Percentiles rank a stretch among this genome's conserved stretches.
Evolutionary conservation across 2,888 invertebrate species (phyloP).

Genomic region (Eilema sororculum): DNA sequence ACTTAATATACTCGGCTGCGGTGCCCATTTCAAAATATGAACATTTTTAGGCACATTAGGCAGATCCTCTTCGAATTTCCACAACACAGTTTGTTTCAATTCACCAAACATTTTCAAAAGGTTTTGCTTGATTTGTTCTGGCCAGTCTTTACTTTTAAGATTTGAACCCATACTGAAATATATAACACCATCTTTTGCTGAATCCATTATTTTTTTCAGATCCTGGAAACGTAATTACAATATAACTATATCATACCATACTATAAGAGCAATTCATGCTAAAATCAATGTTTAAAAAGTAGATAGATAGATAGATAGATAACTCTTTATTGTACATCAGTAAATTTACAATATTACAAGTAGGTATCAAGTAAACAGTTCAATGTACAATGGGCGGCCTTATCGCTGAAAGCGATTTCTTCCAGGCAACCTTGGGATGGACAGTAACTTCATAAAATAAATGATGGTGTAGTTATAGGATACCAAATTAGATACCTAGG

Average conservation of each 20-base stretch:
- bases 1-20: slow-evolving; percentile 63
- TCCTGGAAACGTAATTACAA: slow-evolving; percentile 50
- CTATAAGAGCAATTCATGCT: not conserved
- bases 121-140: slow-evolving; percentile 51
- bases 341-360: too few species aligned
- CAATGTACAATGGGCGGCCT: too few species aligned
- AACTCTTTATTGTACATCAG: not conserved
- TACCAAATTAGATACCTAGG: too few species aligned
- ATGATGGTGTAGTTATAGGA: too few species aligned
- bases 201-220: slow-evolving; percentile 65
- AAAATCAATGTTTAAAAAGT: not conserved
- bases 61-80: slow-evolving; percentile 75
- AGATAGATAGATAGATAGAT: too few species aligned
- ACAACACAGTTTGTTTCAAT: slow-evolving; percentile 76
- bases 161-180: slow-evolving; percentile 77
- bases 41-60: slow-evolving; percentile 71
- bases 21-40: slow-evolving; percentile 73
- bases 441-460: too few species aligned
- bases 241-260: not conserved
- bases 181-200: slow-evolving; percentile 68
- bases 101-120: slow-evolving; percentile 68
- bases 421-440: too few species aligned
- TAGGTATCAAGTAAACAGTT: too few species aligned
- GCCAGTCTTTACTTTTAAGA: slow-evolving; percentile 62
- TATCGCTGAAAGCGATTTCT: too few species aligned